Base-by-base conservation (phyloP, 2,113 vertebrate species). In the Abramis brama region DNA sequence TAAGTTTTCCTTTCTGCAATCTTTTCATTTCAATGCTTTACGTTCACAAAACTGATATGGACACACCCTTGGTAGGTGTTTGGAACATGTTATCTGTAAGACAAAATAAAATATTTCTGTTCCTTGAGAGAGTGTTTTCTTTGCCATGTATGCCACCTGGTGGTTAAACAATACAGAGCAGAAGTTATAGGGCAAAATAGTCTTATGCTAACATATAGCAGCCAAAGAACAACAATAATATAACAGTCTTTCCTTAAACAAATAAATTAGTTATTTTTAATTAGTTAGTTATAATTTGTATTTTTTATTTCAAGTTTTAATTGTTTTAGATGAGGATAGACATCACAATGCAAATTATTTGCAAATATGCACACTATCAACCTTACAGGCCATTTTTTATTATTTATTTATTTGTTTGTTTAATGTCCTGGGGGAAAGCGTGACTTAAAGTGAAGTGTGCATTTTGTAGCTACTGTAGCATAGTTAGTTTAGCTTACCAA, bases 101-200 rank as follows among this genome's bases (percentile, higher is more conserved):
- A 79, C 21, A 33, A 55, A 64, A 68, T 85, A 21, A 78, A 85
- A 85, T 12, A 11, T 30, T 36, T 59, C 17, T 60, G 25, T 30
- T 5, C 77, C 10, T 27, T 45, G 1, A 59, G 1, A 59, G 7
- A 52, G 76, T 60, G 39, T 10, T 73, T 79, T 23, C 25, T 68
- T 36, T 81, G 78, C 30, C 43, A 74, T 70, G 12, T 21, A 36
- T 36, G n/a, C 76, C 77, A 86, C 47, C 77, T 81, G 25, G 6
- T 47, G 52, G 77, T 33, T 33, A 52, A 52, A 79, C 62, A 68
- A 6, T 15, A 84, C 4, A 30, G 6, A 59, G 15, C 23, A 55
- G 66, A 39, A 12, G 13, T 60, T 62, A 57, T 1, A 25, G 13
- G 30, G 25, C 5, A 55, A 59, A 60, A 43, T 25, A 21, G 27